Evolutionary conservation across 1,140 invertebrate species (phyloP), one percentile per base, ranked within the genome.

Genomic region (Ganaspis sp.): DNA sequence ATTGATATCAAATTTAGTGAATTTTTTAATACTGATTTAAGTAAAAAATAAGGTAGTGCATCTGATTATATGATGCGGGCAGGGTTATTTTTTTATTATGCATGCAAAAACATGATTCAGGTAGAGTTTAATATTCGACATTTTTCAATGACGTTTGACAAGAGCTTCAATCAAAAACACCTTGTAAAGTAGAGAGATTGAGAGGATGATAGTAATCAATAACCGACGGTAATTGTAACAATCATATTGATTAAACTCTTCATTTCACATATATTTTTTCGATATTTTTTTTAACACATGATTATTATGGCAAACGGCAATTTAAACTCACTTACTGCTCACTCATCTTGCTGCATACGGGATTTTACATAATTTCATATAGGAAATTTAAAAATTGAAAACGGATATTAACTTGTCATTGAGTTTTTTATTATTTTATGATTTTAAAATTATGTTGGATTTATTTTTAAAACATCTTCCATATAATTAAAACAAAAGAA

Each of bases 121-220:
- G 19, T 54, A 23, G 6, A 11, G 53, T 54, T 21, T 9, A 54
- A 54, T 54, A 54, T 54, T 23, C 53, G 21, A 11, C 17, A 54
- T 54, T n/a, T 54, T 23, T 54, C n/a, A n/a, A 54, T 54, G 53
- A 54, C 4, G 53, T 54, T 54, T 11, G 53, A 54, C 53, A 54
- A 11, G 19, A 23, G 17, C 53, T 19, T 23, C 17, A 23, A 64
- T 29, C 54, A 64, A 26, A 29, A 64, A 26, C 21, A 26, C 21
- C 11, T 64, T 26, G 12, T 29, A 26, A 11, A 23, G 54, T 29
- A 29, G 54, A 21, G 9, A 9, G 54, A 64, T 64, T 26, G 23
- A 64, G 9, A 23, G 21, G 11, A 64, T 64, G 29, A 64, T 64
- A 29, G 21, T 64, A 12, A 23, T 54, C 53, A 64, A 29, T 12